Evolutionary conservation across 2,113 vertebrate genomes (phyloP).

Genomic region (Tragelaphus buxtoni): DNA sequence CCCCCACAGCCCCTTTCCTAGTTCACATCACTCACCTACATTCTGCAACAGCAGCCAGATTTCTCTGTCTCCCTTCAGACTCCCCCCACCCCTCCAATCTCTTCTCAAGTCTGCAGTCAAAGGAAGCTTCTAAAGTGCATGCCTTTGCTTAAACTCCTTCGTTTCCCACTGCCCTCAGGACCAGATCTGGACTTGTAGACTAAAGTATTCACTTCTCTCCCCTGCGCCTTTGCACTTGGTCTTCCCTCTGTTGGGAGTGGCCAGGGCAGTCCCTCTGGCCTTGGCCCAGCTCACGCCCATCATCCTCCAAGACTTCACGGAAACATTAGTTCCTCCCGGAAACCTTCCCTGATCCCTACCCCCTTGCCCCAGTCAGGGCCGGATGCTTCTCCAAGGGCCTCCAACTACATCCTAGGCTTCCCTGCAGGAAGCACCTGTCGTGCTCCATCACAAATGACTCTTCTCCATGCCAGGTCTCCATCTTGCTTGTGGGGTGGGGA

Average conservation of each 20-base stretch:
- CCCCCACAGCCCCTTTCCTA: neutral
- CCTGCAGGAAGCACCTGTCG: neutral
- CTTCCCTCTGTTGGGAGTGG: neutral
- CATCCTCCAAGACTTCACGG: neutral
- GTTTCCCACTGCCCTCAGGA: neutral
- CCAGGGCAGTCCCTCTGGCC: neutral
- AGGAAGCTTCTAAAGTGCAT: neutral
- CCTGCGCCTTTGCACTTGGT: neutral
- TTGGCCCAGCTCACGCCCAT: neutral
- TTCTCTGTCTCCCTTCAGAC: neutral
- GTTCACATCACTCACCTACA: neutral
- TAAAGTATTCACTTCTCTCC: neutral
- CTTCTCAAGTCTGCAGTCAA: neutral
- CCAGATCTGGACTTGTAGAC: neutral
- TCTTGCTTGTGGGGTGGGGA: neutral
- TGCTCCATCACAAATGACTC: neutral
- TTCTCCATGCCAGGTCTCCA: neutral
- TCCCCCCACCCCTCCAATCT: neutral
- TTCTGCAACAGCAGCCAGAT: neutral
- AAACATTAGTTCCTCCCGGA: neutral
- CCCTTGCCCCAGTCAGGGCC: neutral
- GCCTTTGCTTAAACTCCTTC: neutral
- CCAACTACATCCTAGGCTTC: neutral
- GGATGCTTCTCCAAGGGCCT: neutral
- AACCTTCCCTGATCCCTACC: neutral